Evolutionary conservation across 1,140 invertebrate genomes (phyloP).

Genomic region (Mercenaria mercenaria): DNA sequence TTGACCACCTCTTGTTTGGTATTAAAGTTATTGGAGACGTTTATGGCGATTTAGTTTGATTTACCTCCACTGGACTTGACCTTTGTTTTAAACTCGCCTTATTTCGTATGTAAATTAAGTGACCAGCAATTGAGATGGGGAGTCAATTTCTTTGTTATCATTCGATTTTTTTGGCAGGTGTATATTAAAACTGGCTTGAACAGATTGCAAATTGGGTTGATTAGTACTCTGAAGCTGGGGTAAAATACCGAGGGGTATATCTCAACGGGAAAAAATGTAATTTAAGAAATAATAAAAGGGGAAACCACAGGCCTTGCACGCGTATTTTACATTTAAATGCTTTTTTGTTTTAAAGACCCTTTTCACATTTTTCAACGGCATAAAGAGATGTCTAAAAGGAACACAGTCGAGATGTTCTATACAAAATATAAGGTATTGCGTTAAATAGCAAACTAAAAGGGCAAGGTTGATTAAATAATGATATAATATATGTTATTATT

Average conservation of each 20-base stretch:
- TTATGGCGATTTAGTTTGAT: slow-evolving; percentile 66
- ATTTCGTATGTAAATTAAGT: slow-evolving; percentile 66
- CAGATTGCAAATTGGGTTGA: slow-evolving; percentile 46
- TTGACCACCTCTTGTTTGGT: slow-evolving; percentile 44
- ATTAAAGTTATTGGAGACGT: slow-evolving; percentile 50
- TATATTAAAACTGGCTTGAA: slow-evolving; percentile 48
- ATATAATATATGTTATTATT: too few species aligned
- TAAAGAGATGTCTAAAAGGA: too few species aligned
- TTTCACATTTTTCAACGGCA: neutral
- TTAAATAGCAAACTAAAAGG: too few species aligned
- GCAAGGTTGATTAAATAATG: too few species aligned
- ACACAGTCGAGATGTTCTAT: too few species aligned
- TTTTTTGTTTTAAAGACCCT: neutral
- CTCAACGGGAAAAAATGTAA: slow-evolving; percentile 53
- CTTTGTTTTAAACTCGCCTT: slow-evolving; percentile 56
- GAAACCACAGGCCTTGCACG: neutral
- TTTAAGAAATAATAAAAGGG: slow-evolving; percentile 65
- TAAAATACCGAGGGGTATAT: slow-evolving; percentile 48
- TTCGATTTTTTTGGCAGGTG: slow-evolving; percentile 52
- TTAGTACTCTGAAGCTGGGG: neutral
- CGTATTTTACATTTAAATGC: slow-evolving; percentile 38
- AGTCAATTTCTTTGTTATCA: slow-evolving; percentile 43
- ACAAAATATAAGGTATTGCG: too few species aligned
- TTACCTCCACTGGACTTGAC: slow-evolving; percentile 45
- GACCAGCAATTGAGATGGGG: neutral